Percentiles rank a stretch among this genome's conserved stretches.
These are phyloP conservation scores for Petrocephalus sullivani DNA, from an alignment of 2,797 vertebrate genomes.

Conservation along the genomic window DNA sequence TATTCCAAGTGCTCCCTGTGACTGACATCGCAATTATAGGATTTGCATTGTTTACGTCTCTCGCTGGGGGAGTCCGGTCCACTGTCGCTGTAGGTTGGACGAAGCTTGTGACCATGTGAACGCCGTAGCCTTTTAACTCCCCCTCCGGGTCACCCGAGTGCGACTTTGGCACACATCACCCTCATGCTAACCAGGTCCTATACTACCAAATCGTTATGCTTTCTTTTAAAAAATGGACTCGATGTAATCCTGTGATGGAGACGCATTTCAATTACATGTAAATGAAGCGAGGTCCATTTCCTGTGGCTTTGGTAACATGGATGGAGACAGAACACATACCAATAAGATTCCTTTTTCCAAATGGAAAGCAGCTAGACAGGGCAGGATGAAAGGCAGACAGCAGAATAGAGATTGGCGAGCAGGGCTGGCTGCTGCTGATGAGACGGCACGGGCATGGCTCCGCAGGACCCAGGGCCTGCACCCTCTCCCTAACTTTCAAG, in stretches of 20 bases:
- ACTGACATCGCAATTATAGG: constrained; percentile 69
- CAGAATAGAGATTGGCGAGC: constrained; percentile 28
- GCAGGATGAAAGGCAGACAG: constrained; percentile 18
- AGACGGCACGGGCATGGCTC: constrained; percentile 28
- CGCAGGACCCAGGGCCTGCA: not conserved
- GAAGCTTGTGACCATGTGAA: constrained; percentile 29
- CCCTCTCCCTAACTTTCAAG: not conserved
- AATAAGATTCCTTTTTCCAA: not conserved
- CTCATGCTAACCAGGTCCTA: not conserved
- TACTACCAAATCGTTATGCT: not conserved
- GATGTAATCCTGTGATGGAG: constrained; percentile 26
- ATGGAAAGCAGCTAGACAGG: not conserved
- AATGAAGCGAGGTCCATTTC: not conserved
- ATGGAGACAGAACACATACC: not conserved
- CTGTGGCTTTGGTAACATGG: not conserved
- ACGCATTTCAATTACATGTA: constrained; percentile 33
- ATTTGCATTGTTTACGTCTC: constrained; percentile 64
- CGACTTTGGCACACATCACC: not conserved
- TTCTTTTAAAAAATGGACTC: constrained; percentile 12
- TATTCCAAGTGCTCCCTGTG: constrained; percentile 57
- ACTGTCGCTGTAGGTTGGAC: constrained; percentile 44
- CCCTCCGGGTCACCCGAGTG: constrained; percentile 36
- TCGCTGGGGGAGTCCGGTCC: constrained; percentile 47
- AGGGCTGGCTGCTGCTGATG: constrained; percentile 22
- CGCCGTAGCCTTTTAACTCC: constrained; percentile 34